Base-by-base conservation (phyloP, 2,888 invertebrate genomes). In the Urechis unicinctus region DNA sequence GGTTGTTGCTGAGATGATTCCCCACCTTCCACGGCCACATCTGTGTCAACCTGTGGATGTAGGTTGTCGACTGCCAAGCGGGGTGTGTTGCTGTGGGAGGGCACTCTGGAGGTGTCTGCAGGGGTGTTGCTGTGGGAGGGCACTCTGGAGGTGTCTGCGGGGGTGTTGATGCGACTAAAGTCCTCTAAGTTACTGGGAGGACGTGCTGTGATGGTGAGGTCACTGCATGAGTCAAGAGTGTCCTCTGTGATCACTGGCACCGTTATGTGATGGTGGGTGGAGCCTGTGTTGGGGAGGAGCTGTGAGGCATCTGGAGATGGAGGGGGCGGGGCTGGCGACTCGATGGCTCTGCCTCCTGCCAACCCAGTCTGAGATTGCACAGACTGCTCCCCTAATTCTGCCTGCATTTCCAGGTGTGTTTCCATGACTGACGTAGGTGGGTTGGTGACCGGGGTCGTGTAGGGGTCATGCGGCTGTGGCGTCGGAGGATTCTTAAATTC, bases 121-220 rank as follows among this genome's bases (percentile, higher is more conserved):
- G 9, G 9, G 41, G 17, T 17, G 9, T 36, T 17, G 41, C 41
- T 9, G 41, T 17, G 9, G 41, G 9, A 13, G 9, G 9, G 9
- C 41, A 22, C 22, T 22, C 45, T 45, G 13, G 45, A 6, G 6
- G 45, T 45, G 9, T 22, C n/a, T 6, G 43, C 52, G 5, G 55
- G 55, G 2, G 55, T 52, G 1, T 42, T 36, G 3, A 55, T 55
- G 4, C 51, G 44, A 31, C 55, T 55, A 3, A 52, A n/a, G 5
- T 52, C 51, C 28, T 52, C 55, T 1, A 55, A 41, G 36, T 52
- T 25, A 31, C 51, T 52, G 1, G 55, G 55, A 2, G 55, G 55
- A n/a, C 26, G 25, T 21, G 52, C 55, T 9, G 55, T 48, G 6
- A 55, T 44, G 17, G 55, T 55, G 25, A 55, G n/a, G 36, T 56